A percentile compares a stretch with the other conserved stretches of the same genome.
Evolutionary conservation across 1,140 invertebrate species (phyloP).

Genomic region (Anadara kagoshimensis): DNA sequence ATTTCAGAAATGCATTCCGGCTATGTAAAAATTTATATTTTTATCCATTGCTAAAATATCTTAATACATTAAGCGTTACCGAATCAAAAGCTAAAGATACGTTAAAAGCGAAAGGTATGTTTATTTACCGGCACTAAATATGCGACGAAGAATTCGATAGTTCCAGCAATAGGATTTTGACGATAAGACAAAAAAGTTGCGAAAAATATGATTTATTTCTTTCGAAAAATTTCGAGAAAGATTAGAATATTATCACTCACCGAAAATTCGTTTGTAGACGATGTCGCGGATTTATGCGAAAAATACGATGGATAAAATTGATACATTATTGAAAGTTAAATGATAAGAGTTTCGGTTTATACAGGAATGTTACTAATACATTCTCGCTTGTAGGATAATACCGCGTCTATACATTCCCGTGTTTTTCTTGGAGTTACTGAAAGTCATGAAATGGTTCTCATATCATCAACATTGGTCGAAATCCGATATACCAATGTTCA

Average conservation of each 20-base stretch:
- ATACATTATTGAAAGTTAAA: slow-evolving; percentile 38
- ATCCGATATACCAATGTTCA: no score
- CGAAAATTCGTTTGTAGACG: slow-evolving; percentile 33
- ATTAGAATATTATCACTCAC: slow-evolving; percentile 30
- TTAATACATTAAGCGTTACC: no score
- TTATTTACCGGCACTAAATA: slow-evolving; percentile 10
- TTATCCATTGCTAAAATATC: no score
- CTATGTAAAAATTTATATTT: no score
- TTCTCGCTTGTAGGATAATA: slow-evolving; percentile 36
- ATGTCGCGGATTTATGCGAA: slow-evolving; percentile 34
- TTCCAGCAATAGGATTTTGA: not conserved
- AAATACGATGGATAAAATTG: slow-evolving; percentile 42
- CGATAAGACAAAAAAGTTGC: slow-evolving; percentile 16
- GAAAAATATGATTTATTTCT: slow-evolving; percentile 1
- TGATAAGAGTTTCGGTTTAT: slow-evolving; percentile 24
- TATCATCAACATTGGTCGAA: slow-evolving; percentile 38
- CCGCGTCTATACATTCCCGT: slow-evolving; percentile 40
- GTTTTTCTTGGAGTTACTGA: slow-evolving; percentile 40
- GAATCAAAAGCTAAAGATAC: slow-evolving; percentile 2
- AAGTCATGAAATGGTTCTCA: slow-evolving; percentile 36
- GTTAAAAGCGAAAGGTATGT: slow-evolving; percentile 17
- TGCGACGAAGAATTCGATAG: slow-evolving; percentile 29
- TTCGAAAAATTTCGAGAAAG: not conserved
- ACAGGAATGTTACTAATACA: slow-evolving; percentile 31
- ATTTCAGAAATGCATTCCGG: no score